Conservation (phyloP, 64 coral and sea anemone genomes). For the Platygyra sinensis region DNA sequence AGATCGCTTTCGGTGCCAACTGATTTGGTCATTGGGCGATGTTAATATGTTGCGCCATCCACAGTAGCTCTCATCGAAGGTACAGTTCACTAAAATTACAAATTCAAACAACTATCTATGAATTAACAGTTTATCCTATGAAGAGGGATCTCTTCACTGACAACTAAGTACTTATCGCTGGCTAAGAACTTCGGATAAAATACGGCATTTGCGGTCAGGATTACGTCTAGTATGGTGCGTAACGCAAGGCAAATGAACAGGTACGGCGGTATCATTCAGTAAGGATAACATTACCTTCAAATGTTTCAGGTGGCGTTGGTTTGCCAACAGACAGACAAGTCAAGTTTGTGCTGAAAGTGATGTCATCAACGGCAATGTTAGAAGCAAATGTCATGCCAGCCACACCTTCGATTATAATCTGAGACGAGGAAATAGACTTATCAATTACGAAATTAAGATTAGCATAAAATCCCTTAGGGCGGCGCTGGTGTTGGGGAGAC, state of each 20-base stretch:
- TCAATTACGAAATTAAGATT: too few relatives aligned
- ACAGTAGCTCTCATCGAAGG: background rate
- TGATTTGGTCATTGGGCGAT: background rate
- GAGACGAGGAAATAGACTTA: background rate
- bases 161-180: too few relatives aligned
- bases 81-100: background rate
- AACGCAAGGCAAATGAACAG: too few relatives aligned
- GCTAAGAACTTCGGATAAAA: too few relatives aligned
- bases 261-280: background rate
- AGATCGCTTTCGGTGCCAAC: background rate
- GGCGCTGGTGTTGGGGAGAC: too few relatives aligned
- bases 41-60: background rate
- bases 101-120: too few relatives aligned
- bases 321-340: background rate
- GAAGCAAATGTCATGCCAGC: background rate
- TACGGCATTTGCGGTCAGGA: too few relatives aligned
- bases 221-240: too few relatives aligned
- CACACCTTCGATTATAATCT: conserved; percentile 1
- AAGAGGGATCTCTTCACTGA: too few relatives aligned
- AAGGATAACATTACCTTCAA: background rate
- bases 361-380: background rate
- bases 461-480: too few relatives aligned
- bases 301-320: background rate
- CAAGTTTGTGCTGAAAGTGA: background rate
- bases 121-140: too few relatives aligned